Evolutionary conservation across 2,797 vertebrate genomes (phyloP).

Genomic region (Manis crassicaudata): DNA sequence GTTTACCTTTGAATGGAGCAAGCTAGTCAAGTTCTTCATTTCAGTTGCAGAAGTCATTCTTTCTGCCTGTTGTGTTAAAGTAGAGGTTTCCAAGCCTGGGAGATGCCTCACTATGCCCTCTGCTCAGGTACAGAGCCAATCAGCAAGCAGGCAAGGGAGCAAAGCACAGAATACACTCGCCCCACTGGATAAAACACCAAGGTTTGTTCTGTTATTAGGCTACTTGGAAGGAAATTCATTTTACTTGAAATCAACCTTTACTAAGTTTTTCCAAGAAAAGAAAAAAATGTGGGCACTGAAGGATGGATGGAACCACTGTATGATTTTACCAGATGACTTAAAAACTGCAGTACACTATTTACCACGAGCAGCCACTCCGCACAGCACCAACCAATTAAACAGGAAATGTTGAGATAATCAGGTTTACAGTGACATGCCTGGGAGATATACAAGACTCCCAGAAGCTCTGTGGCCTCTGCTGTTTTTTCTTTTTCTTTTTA

Average conservation of each 20-base stretch:
- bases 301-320: constrained; percentile 70
- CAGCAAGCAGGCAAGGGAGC: background rate
- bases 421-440: constrained; percentile 62
- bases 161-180: background rate
- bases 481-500: background rate
- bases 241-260: constrained; percentile 57
- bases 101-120: background rate
- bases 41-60: constrained; percentile 46
- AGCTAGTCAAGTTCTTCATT: constrained; percentile 11
- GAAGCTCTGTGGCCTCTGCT: constrained; percentile 54
- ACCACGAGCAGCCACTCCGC: constrained; percentile 72
- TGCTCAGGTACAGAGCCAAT: background rate
- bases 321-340: constrained; percentile 76
- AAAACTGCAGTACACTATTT: constrained; percentile 67
- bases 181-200: background rate
- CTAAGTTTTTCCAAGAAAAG: constrained; percentile 57
- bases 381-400: constrained; percentile 63
- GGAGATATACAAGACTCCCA: constrained; percentile 69
- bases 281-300: constrained; percentile 65
- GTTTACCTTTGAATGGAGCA: constrained; percentile 75
- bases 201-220: background rate
- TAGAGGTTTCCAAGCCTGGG: constrained; percentile 45
- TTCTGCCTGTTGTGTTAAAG: background rate
- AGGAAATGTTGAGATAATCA: constrained; percentile 69
- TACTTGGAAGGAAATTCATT: background rate